These are phyloP conservation scores for Muscicapa comitata DNA, from an alignment of 2,797 vertebrate genomes.

Conservation along the genomic window DNA sequence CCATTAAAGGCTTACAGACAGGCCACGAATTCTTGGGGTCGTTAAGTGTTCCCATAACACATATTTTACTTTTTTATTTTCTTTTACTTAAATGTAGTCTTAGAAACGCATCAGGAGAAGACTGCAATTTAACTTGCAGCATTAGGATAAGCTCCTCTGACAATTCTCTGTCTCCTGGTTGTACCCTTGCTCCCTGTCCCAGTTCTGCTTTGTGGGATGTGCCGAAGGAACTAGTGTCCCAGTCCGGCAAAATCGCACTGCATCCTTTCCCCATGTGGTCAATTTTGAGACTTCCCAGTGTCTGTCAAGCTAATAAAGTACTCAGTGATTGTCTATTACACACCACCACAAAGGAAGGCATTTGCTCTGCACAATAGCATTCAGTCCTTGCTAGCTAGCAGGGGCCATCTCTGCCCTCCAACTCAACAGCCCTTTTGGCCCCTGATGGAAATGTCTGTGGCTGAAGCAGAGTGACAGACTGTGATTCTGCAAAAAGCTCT, in stretches of 20 bases:
- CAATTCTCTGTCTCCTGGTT: background rate
- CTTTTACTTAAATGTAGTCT: background rate
- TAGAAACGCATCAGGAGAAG: background rate
- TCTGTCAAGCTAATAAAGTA: constrained; percentile 8
- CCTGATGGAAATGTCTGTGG: background rate
- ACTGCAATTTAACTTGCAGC: background rate
- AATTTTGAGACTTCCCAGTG: background rate
- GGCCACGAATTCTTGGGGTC: background rate
- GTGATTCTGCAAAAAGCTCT: background rate
- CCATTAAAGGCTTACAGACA: background rate
- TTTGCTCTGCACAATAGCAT: background rate
- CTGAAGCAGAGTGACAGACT: background rate
- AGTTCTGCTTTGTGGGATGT: background rate
- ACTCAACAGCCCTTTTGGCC: background rate
- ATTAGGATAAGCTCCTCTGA: background rate
- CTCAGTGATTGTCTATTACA: background rate
- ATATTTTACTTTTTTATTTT: background rate
- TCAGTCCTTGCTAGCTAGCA: background rate
- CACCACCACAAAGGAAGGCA: background rate
- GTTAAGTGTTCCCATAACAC: background rate
- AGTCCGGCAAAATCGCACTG: background rate
- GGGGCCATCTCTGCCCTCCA: background rate
- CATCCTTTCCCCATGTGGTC: background rate
- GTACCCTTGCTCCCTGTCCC: rapidly evolving
- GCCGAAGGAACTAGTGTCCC: rapidly evolving